These are phyloP conservation scores for Malurus elegans DNA, from an alignment of 2,113 vertebrate genomes.

Conservation along the genomic window DNA sequence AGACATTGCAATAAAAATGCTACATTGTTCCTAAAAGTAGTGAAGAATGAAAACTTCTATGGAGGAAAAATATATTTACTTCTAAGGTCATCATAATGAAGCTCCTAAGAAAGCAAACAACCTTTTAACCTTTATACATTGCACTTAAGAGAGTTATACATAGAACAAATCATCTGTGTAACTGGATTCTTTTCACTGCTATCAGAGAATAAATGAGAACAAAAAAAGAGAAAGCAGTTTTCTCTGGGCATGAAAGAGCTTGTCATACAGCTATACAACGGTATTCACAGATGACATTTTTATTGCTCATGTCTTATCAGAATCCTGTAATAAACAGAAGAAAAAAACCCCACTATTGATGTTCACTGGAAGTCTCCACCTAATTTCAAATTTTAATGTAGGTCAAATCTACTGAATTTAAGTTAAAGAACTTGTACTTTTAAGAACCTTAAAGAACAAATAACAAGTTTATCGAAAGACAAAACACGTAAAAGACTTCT, in stretches of 20 bases:
- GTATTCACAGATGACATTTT: not conserved
- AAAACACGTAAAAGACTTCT: not conserved
- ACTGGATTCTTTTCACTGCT: not conserved
- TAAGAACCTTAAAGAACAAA: not conserved
- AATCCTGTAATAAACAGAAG: not conserved
- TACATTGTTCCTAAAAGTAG: not conserved
- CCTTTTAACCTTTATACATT: not conserved
- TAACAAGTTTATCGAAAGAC: not conserved
- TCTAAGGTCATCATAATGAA: not conserved
- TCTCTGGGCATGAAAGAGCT: not conserved
- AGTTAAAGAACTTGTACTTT: not conserved
- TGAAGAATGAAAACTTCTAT: not conserved
- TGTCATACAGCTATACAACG: not conserved
- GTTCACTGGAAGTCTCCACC: not conserved
- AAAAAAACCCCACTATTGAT: not conserved
- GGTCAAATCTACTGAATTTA: not conserved
- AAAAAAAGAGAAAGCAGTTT: constrained; percentile 10
- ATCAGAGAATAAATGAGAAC: constrained; percentile 10
- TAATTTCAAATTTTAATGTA: constrained; percentile 17
- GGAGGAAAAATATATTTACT: not conserved
- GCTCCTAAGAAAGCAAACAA: not conserved
- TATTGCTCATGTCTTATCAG: not conserved
- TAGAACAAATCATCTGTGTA: not conserved
- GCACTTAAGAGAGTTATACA: not conserved
- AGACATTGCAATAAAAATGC: not conserved